Evolutionary conservation across 1,140 invertebrate genomes (phyloP), one percentile per base, ranked within the genome.

Genomic region (Amyelois transitella): DNA sequence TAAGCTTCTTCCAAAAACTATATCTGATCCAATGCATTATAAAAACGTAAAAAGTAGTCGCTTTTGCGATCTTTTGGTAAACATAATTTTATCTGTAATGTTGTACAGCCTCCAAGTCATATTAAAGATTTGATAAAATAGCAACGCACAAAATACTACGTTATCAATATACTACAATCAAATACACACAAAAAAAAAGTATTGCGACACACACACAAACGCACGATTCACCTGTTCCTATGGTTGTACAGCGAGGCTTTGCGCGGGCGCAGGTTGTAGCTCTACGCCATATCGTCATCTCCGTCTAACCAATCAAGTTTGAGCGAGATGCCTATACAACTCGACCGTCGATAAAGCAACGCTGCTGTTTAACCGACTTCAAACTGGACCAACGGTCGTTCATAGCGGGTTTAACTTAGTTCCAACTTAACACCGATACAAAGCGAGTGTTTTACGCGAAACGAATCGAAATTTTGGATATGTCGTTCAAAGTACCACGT

Each of bases 381-480:
- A 67, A 78, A 85, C 76, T 80, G 76, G 84, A 85, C 81, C 82
- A 87, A 87, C 84, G 84, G 84, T 87, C 77, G 81, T 82, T 81
- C 70, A 68, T 77, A 81, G 77, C 77, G 73, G 68, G 69, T 66
- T 68, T 71, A 78, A 76, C 81, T 87, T 87, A 87, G 84, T 87
- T 87, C 79, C 67, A 80, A 83, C 71, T 81, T 84, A 84, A 74
- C 84, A 64, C 69, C 72, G 75, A 62, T 61, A 52, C 70, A 59
- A 63, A 62, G 68, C 66, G 79, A 74, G 68, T 77, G 79, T 78
- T 81, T 77, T 69, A 81, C 70, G 68, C 59, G 65, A 71, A 71
- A 72, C 62, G 60, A 58, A 47, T 66, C 61, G 49, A 58, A 69
- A 76, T 61, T 81, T 77, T 68, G 73, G 69, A 60, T 76, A 77